Evolutionary conservation across 2,888 invertebrate species (phyloP).

Genomic region (Tetranychus truncatus): DNA sequence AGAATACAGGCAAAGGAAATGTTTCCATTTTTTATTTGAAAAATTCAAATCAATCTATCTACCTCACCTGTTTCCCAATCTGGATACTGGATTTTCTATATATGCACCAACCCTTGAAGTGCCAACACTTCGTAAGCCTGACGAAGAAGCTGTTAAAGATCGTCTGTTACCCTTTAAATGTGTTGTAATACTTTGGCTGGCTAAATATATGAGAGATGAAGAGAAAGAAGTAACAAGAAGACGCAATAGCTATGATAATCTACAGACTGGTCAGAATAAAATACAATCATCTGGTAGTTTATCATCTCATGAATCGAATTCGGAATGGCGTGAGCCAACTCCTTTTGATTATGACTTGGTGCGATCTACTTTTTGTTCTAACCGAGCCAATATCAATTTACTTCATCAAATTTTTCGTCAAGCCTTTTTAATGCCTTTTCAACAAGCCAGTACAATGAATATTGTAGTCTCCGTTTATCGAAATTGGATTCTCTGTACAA

Average conservation of each 20-base stretch:
- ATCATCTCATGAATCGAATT: not conserved
- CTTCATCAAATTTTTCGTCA: slow-evolving; percentile 83
- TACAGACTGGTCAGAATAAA: not conserved
- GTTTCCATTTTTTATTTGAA: slow-evolving; percentile 75
- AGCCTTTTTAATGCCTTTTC: slow-evolving; percentile 69
- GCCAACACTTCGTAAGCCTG: slow-evolving; percentile 45
- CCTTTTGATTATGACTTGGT: slow-evolving; percentile 36
- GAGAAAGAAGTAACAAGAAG: not conserved
- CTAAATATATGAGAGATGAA: slow-evolving; percentile 38
- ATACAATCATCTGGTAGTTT: not conserved
- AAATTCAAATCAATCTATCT: slow-evolving; percentile 76
- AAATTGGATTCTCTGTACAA: slow-evolving; percentile 54
- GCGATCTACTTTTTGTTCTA: slow-evolving; percentile 65
- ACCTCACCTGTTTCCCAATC: slow-evolving; percentile 71
- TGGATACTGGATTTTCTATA: slow-evolving; percentile 32
- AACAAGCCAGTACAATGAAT: slow-evolving; percentile 62
- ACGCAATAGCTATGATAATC: slow-evolving; percentile 6
- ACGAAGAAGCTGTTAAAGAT: slow-evolving; percentile 40
- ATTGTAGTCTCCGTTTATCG: slow-evolving; percentile 79
- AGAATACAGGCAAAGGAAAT: slow-evolving; percentile 53
- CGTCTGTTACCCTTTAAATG: slow-evolving; percentile 55
- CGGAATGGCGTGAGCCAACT: slow-evolving; percentile 17
- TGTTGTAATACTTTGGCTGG: slow-evolving; percentile 71
- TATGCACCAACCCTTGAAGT: slow-evolving; percentile 31
- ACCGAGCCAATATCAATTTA: slow-evolving; percentile 77